phyloP scores from a whole-genome alignment of 2,888 invertebrate genomes.

The Macropis europaea region DNA sequence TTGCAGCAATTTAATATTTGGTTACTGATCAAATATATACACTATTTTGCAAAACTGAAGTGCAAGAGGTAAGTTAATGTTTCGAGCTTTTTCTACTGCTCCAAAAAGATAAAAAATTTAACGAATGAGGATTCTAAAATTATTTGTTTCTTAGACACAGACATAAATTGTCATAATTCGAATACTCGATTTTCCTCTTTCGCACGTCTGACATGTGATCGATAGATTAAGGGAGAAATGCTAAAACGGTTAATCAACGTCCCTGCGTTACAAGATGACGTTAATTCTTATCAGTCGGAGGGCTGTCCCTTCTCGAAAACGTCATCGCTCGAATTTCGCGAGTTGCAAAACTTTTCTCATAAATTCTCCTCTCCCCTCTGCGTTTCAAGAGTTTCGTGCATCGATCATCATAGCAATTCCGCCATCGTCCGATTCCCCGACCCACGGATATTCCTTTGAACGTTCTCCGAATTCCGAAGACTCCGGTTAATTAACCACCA shows the following conservation, averaged over 20 bases:
- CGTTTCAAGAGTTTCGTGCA: slow-evolving; percentile 35
- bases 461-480: slow-evolving; percentile 25
- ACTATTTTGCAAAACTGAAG: too few species aligned
- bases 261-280: slow-evolving; percentile 1
- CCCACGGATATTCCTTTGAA: slow-evolving; percentile 24
- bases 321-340: slow-evolving; percentile 40
- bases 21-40: too few species aligned
- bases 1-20: too few species aligned
- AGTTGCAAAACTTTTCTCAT: slow-evolving; percentile 53
- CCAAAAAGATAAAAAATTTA: too few species aligned
- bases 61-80: too few species aligned
- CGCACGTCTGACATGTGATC: neutral
- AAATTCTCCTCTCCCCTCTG: slow-evolving; percentile 51
- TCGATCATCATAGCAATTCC: slow-evolving; percentile 54
- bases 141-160: too few species aligned
- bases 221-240: neutral
- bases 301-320: slow-evolving; percentile 14
- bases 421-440: slow-evolving; percentile 22
- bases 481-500: slow-evolving; percentile 32
- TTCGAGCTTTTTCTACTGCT: too few species aligned
- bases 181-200: too few species aligned
- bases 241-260: slow-evolving; percentile 1
- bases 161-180: too few species aligned
- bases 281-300: slow-evolving; percentile 32
- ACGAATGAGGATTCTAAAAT: too few species aligned